Evolutionary conservation across 2,113 vertebrate genomes (phyloP).

Genomic region (Suricata suricatta): DNA sequence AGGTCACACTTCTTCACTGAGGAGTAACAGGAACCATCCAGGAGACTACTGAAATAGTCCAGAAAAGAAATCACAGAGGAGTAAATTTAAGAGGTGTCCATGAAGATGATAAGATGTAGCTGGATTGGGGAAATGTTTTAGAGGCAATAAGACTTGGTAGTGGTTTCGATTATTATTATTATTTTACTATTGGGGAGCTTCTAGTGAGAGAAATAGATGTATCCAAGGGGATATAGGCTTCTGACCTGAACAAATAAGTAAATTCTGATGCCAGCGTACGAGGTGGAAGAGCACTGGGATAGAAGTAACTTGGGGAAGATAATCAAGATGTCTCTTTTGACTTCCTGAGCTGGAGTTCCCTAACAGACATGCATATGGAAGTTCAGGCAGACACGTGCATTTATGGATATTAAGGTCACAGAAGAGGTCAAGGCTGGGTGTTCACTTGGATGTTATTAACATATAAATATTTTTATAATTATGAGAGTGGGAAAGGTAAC

Average conservation of each 20-base stretch:
- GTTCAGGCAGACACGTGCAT: too few relatives aligned
- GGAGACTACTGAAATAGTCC: neutral
- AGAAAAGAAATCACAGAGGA: neutral
- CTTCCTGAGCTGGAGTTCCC: neutral
- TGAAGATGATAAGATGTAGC: neutral
- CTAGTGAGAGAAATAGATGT: neutral
- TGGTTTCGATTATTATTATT: too few relatives aligned
- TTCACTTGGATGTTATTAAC: neutral
- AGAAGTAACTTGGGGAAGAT: neutral
- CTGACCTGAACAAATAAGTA: neutral
- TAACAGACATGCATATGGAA: neutral
- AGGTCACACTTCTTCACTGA: neutral
- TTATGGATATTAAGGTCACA: neutral
- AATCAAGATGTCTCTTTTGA: neutral
- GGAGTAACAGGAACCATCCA: neutral
- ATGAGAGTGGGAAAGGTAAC: neutral
- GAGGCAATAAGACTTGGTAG: neutral
- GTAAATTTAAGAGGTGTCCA: neutral
- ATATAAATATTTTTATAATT: neutral
- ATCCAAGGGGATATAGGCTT: neutral
- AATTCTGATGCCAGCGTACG: neutral
- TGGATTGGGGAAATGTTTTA: neutral
- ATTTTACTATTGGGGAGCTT: neutral
- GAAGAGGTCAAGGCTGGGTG: neutral
- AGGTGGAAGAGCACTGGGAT: neutral